Percentiles rank a stretch among this genome's conserved stretches.
These are phyloP conservation scores for Argya squamiceps DNA, from an alignment of 2,797 vertebrate species.

Conservation along the genomic window DNA sequence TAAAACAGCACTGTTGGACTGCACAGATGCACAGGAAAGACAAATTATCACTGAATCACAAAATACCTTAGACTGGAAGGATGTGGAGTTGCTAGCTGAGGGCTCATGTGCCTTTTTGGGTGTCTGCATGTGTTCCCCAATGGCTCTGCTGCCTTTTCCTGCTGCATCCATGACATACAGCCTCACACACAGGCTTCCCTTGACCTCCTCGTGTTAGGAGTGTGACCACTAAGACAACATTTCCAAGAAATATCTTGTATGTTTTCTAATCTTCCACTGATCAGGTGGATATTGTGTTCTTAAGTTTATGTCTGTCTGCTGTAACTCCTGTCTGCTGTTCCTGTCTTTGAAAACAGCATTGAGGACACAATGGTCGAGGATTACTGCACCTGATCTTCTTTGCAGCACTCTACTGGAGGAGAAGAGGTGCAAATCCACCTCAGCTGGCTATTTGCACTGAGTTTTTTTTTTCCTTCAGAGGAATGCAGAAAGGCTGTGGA, in stretches of 20 bases:
- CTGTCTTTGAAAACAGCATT: background rate
- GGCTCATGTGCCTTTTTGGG: background rate
- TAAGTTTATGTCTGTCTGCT: slow-evolving; percentile 9
- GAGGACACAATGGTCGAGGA: background rate
- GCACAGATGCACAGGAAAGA: background rate
- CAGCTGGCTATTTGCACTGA: background rate
- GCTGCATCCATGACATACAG: background rate
- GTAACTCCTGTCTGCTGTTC: background rate
- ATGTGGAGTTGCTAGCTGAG: background rate
- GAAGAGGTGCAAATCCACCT: background rate
- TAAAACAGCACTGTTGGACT: background rate
- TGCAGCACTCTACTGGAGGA: background rate
- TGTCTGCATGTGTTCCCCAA: background rate
- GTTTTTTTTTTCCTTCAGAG: background rate
- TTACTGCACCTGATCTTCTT: background rate
- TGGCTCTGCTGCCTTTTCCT: background rate
- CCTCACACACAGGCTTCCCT: background rate
- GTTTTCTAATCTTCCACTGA: slow-evolving; percentile 1
- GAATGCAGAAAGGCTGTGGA: background rate
- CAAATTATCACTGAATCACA: background rate
- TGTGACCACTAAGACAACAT: background rate
- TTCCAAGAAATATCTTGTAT: slow-evolving; percentile 3
- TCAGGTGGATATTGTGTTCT: background rate
- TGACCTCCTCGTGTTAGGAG: background rate
- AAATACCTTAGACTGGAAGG: background rate